A percentile compares a stretch with the other conserved stretches of the same genome.
These are phyloP conservation scores for Paratrypauchen microcephalus DNA, from an alignment of 2,797 vertebrate species.

Conservation along the genomic window DNA sequence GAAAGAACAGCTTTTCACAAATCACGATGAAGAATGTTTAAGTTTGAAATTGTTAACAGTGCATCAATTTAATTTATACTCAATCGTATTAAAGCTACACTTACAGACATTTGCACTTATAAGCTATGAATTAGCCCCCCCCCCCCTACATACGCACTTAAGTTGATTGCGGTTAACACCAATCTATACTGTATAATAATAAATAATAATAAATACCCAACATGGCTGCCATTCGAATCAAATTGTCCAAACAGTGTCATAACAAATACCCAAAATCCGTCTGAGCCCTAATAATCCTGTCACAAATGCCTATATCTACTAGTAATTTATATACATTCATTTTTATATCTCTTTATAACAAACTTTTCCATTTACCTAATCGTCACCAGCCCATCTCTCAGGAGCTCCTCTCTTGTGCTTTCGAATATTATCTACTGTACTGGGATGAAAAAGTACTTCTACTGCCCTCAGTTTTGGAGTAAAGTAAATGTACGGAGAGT, in stretches of 20 bases:
- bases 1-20: too few relatives aligned
- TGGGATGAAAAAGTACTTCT: conserved; percentile 18
- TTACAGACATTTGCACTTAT: neutral
- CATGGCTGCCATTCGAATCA: neutral
- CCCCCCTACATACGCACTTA: neutral
- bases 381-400: conserved; percentile 57
- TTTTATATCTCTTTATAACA: conserved; percentile 41
- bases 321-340: conserved; percentile 18
- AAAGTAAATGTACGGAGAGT: conserved; percentile 17
- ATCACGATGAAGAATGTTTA: too few relatives aligned
- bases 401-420: conserved; percentile 50
- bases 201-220: neutral
- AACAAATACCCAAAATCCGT: neutral
- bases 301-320: neutral
- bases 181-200: too few relatives aligned
- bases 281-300: conserved; percentile 20
- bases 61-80: too few relatives aligned
- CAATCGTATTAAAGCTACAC: neutral
- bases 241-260: conserved; percentile 13
- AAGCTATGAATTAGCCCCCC: neutral
- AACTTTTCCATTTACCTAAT: conserved; percentile 35
- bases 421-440: conserved; percentile 32
- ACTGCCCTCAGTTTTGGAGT: conserved; percentile 23
- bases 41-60: too few relatives aligned
- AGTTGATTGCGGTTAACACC: neutral